These are phyloP conservation scores for Takifugu rubripes DNA, from an alignment of 2,797 vertebrate genomes.

Conservation along the genomic window DNA sequence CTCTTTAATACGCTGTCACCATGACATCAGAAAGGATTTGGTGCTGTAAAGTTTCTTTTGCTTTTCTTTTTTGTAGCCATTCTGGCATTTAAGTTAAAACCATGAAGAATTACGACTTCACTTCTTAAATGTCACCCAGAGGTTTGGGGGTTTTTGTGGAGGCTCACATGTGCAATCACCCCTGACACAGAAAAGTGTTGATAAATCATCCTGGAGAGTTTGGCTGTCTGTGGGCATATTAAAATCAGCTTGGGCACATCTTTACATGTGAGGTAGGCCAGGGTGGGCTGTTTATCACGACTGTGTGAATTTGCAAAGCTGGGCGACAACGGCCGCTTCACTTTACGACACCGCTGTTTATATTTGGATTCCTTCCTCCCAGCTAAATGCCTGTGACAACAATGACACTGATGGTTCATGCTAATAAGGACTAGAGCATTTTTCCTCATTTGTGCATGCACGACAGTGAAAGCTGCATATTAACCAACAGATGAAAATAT, in stretches of 20 bases:
- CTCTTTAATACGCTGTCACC: background rate
- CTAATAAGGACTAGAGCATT: slow-evolving; percentile 1
- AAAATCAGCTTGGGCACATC: background rate
- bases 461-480: no score
- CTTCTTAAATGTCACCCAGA: slow-evolving; percentile 17
- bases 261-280: background rate
- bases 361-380: slow-evolving; percentile 58
- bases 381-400: slow-evolving; percentile 56
- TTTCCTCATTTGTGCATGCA: background rate
- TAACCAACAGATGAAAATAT: no score
- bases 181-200: slow-evolving; percentile 13
- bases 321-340: slow-evolving; percentile 55
- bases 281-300: slow-evolving; percentile 46
- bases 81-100: slow-evolving; percentile 21
- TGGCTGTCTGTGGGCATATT: background rate
- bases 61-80: background rate
- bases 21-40: slow-evolving; percentile 1
- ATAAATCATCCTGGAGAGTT: slow-evolving; percentile 8
- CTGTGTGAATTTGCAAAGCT: slow-evolving; percentile 65
- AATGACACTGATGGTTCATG: slow-evolving; percentile 23
- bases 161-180: slow-evolving; percentile 37
- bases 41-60: background rate
- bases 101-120: slow-evolving; percentile 4
- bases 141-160: background rate
- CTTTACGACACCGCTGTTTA: slow-evolving; percentile 64